Conservation (phyloP, 2,797 vertebrate genomes). For the Catostomus latipinnis region DNA sequence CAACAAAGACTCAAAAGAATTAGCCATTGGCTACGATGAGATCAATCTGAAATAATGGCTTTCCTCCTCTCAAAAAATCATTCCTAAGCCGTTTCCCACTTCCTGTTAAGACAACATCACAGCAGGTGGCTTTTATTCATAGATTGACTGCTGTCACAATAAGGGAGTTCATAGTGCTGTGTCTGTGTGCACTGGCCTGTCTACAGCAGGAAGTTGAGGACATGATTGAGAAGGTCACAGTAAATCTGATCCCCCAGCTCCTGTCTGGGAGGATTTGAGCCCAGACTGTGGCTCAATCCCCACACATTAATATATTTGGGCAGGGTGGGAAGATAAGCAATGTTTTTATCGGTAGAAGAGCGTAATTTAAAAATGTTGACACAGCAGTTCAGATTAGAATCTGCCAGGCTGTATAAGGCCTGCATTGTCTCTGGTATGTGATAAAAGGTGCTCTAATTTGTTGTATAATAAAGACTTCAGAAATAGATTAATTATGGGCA, state of each 20-base stretch:
- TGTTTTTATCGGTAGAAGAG: conserved; percentile 39
- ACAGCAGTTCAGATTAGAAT: conserved; percentile 54
- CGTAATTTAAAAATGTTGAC: conserved; percentile 55
- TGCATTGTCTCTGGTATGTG: conserved; percentile 38
- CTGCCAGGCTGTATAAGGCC: conserved; percentile 33
- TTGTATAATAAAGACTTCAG: conserved; percentile 32
- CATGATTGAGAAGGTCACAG: conserved; percentile 45
- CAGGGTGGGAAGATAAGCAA: conserved; percentile 39
- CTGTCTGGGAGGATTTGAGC: conserved; percentile 33
- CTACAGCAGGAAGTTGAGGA: conserved; percentile 30
- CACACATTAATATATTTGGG: conserved; percentile 34
- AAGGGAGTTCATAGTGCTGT: conserved; percentile 15
- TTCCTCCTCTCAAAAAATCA: conserved; percentile 10
- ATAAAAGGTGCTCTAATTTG: conserved; percentile 50
- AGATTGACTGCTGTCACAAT: conserved; percentile 35
- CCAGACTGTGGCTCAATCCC: neutral
- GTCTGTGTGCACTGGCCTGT: conserved; percentile 1
- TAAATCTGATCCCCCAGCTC: conserved; percentile 35
- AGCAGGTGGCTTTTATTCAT: conserved; percentile 24
- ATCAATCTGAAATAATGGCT: conserved; percentile 36
- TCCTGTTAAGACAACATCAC: conserved; percentile 30
- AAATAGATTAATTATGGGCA: too few relatives aligned
- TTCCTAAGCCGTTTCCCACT: conserved; percentile 22
- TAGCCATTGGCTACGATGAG: conserved; percentile 24
- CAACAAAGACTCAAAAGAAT: conserved; percentile 33